Base-by-base conservation (phyloP, 2,113 vertebrate species). In the Rhadina sibilatrix region DNA sequence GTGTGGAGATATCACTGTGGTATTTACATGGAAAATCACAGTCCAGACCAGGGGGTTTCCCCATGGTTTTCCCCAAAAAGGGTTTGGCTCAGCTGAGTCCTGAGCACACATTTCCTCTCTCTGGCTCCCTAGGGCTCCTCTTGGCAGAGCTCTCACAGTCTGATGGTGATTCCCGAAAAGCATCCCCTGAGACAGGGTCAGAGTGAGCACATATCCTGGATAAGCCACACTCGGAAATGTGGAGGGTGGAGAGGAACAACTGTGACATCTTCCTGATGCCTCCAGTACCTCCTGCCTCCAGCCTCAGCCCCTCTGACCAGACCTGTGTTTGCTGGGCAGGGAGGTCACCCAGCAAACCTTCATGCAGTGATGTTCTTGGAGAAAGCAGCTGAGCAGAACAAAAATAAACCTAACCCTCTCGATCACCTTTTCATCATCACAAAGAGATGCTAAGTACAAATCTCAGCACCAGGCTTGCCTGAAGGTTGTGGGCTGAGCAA, bases 171-270 rank as follows among this genome's bases (percentile, higher is more conserved):
- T 95, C 69, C 59, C 35, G 0, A 81, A 76, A 66, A 76, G 16
- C 71, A 76, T n/a, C 8, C 47, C 31, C 46, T 25, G n/a, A 84
- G 42, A 70, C 1, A 7, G 19, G 17, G 1, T 1, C 12, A 53
- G 52, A 53, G 30, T 18, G 53, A 60, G 23, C 15, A 31, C 63
- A 19, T 27, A 81, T 83, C 14, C 21, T 27, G 30, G n/a, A 53
- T 28, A 66, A 84, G 13, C 50, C 47, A 42, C 1, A 0, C 24
- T 74, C 0, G 0, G 66, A 59, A 79, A 63, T 12, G 42, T 0
- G 0, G 47, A 85, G n/a, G 21, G 23, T 31, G 37, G 60, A 69
- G 28, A 59, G 30, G 46, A 86, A n/a, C 27, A 42, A 5, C 28
- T 28, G 3, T 1, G 3, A 38, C 28, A 44, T 46, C 53, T 49